phyloP scores from a whole-genome alignment of 2,113 vertebrate genomes.

The Motacilla tschutschensis region DNA sequence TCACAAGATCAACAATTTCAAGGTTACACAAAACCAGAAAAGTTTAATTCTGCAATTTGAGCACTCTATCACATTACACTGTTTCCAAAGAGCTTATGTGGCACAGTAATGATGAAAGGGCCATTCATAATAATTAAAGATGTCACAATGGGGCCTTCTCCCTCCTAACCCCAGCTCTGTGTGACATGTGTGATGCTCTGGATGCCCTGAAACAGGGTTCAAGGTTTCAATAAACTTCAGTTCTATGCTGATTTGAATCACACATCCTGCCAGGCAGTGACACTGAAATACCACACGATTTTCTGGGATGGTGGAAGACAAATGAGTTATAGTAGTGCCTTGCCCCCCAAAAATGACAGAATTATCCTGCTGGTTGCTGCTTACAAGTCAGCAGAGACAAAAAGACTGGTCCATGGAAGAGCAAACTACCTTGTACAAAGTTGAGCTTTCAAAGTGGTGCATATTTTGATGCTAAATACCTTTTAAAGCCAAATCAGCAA shows the following conservation, averaged over 20 bases:
- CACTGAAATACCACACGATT: fast-evolving
- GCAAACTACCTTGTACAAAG: not conserved
- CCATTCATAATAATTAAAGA: not conserved
- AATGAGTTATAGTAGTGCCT: not conserved
- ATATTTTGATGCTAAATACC: not conserved
- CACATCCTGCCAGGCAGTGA: not conserved
- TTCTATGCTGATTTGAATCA: not conserved
- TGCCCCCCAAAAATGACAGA: fast-evolving
- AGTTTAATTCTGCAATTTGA: not conserved
- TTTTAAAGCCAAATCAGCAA: not conserved
- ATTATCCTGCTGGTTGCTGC: not conserved
- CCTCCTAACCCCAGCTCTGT: not conserved
- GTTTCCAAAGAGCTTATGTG: not conserved
- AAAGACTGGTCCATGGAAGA: not conserved
- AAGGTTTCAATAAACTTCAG: not conserved
- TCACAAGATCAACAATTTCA: not conserved
- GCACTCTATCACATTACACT: not conserved
- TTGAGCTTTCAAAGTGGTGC: fast-evolving
- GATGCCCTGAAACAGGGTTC: not conserved
- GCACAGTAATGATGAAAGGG: not conserved
- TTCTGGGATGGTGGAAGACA: not conserved
- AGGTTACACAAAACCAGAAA: not conserved
- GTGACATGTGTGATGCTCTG: not conserved
- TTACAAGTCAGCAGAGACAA: not conserved
- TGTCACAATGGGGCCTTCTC: fast-evolving